phyloP scores from a whole-genome alignment of 2,797 vertebrate genomes.

The Cirrhinus mrigala region DNA sequence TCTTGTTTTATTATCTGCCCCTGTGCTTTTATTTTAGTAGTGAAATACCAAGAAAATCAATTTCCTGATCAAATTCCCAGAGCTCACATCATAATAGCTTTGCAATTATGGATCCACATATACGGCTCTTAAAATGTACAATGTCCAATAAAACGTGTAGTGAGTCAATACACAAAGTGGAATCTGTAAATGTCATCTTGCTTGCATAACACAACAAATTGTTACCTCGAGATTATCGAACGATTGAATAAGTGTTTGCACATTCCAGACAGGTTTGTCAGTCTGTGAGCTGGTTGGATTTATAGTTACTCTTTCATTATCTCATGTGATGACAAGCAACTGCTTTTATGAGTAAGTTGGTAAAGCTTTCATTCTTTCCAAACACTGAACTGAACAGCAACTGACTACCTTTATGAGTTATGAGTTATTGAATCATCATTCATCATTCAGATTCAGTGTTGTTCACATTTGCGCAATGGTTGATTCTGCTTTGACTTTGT shows the following conservation, averaged over 20 bases:
- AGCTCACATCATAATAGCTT: background rate
- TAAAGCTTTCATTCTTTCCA: background rate
- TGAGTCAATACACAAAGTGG: background rate
- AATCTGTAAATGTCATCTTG: constrained; percentile 1
- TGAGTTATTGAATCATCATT: background rate
- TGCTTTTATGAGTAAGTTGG: background rate
- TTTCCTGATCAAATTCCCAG: constrained; percentile 25
- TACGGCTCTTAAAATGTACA: background rate
- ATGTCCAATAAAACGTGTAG: background rate
- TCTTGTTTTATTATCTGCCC: constrained; percentile 2
- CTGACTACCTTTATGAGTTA: background rate
- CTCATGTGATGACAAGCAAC: too few relatives aligned
- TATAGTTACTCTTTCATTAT: too few relatives aligned
- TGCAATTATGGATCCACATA: constrained; percentile 7
- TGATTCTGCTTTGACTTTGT: background rate
- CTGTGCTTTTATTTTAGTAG: background rate
- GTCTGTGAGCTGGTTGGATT: too few relatives aligned
- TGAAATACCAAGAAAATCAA: constrained; percentile 25
- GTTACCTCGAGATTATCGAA: background rate
- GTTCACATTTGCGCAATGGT: background rate
- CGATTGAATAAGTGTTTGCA: background rate
- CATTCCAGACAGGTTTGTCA: too few relatives aligned
- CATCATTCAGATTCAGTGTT: background rate
- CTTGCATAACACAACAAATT: background rate
- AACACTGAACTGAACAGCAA: background rate